A percentile compares a stretch with the other conserved stretches of the same genome.
phyloP scores from a whole-genome alignment of 2,888 invertebrate genomes.

The Sthenelais limicola region DNA sequence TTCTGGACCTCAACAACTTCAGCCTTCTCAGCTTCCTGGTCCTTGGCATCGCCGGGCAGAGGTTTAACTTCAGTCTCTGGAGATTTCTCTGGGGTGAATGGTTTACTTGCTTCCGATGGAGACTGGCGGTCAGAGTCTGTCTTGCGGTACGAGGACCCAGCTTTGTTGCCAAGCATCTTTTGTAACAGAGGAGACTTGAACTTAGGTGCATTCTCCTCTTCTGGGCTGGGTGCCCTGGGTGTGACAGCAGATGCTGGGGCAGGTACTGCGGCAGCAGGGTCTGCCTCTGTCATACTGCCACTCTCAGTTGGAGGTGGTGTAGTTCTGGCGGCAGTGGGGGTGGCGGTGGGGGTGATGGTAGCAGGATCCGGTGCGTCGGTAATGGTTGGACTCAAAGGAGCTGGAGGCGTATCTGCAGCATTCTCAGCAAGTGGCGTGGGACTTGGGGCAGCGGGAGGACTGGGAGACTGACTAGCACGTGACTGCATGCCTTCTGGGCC shows the following conservation, averaged over 20 bases:
- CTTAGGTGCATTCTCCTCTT: conserved; percentile 40
- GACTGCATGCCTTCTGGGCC: background rate
- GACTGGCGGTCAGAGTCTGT: conserved; percentile 18
- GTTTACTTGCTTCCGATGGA: conserved; percentile 16
- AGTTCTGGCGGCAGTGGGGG: background rate
- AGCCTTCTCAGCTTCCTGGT: too few species aligned
- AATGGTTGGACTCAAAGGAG: conserved; percentile 9
- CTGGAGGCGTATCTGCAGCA: background rate
- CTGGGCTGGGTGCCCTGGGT: conserved; percentile 3
- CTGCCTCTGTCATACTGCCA: background rate
- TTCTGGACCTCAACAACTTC: too few species aligned
- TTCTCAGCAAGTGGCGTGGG: conserved; percentile 14
- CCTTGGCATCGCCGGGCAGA: background rate
- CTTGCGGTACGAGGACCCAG: conserved; percentile 16
- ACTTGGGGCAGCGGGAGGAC: conserved; percentile 20
- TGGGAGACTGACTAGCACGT: conserved; percentile 6
- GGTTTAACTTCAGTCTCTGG: background rate
- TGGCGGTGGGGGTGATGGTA: background rate
- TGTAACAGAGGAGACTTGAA: conserved; percentile 49
- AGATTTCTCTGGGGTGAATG: conserved; percentile 1
- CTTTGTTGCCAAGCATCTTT: conserved; percentile 45
- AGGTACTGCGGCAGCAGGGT: background rate
- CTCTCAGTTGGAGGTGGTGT: too few species aligned
- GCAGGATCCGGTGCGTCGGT: conserved; percentile 15
- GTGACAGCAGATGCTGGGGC: background rate